Percentiles rank a stretch among this genome's conserved stretches.
Evolutionary conservation across 2,888 invertebrate genomes (phyloP).

Genomic region (Drosophila atroscutellata): DNA sequence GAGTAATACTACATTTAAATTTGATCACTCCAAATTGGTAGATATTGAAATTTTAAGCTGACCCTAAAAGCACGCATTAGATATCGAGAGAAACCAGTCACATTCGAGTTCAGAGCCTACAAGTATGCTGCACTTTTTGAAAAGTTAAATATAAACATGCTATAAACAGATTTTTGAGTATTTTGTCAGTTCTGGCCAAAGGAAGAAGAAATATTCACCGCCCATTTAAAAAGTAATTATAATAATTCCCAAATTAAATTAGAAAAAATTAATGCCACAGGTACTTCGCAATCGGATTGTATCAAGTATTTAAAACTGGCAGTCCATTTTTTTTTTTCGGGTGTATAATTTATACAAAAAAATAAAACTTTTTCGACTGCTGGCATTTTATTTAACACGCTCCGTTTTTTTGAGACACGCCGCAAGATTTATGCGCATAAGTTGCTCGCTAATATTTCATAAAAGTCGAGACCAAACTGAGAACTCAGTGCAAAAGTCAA

Average conservation of each 20-base stretch:
- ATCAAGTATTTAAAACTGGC: not conserved
- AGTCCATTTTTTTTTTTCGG: conserved; percentile 8
- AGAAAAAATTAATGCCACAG: not conserved
- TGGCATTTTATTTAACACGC: conserved; percentile 60
- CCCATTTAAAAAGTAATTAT: no score
- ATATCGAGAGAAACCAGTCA: not conserved
- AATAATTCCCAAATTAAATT: not conserved
- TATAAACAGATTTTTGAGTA: not conserved
- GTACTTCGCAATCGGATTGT: not conserved
- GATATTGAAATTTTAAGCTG: not conserved
- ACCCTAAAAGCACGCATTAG: conserved; percentile 33
- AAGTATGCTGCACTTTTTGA: conserved; percentile 22
- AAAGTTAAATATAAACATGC: not conserved
- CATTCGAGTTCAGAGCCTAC: not conserved
- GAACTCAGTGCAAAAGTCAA: conserved; percentile 40
- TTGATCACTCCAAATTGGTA: not conserved
- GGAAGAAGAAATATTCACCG: no score
- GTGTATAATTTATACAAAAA: conserved; percentile 25
- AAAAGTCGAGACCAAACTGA: conserved; percentile 60
- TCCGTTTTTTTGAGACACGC: conserved; percentile 35
- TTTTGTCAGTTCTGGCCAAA: no score
- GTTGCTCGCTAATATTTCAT: conserved; percentile 77
- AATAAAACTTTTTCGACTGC: conserved; percentile 45
- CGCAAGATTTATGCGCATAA: conserved; percentile 78
- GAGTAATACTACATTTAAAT: not conserved